Percentiles rank a stretch among this genome's conserved stretches.
phyloP scores from a whole-genome alignment of 2,113 vertebrate genomes.

The Acrocephalus arundinaceus region DNA sequence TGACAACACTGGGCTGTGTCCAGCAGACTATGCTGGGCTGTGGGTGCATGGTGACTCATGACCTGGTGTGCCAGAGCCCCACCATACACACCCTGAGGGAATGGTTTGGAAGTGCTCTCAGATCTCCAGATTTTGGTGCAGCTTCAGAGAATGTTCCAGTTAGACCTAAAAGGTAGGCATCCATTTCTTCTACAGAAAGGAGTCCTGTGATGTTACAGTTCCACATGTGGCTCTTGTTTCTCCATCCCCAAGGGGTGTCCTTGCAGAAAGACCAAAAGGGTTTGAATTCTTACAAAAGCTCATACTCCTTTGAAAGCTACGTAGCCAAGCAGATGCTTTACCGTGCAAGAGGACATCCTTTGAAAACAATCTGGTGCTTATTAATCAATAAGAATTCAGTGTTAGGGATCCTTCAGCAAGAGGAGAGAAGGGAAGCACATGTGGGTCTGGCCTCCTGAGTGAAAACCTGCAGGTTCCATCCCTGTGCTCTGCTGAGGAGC shows the following conservation, averaged over 20 bases:
- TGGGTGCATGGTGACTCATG: not conserved
- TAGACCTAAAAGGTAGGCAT: not conserved
- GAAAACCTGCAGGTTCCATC: slow-evolving; percentile 30
- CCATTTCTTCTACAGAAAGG: not conserved
- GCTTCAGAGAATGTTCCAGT: not conserved
- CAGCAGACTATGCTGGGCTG: not conserved
- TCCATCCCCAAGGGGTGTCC: not conserved
- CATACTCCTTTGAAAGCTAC: not conserved
- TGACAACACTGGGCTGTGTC: not conserved
- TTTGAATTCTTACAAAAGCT: not conserved
- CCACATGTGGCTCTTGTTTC: slow-evolving; percentile 19
- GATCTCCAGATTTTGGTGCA: not conserved
- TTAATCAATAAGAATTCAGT: slow-evolving; percentile 50
- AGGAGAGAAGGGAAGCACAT: slow-evolving; percentile 15
- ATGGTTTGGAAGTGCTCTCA: not conserved
- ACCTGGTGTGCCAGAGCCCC: not conserved
- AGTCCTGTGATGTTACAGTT: not conserved
- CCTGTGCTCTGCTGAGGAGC: not conserved
- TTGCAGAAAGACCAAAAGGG: slow-evolving; percentile 7
- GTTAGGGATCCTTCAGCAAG: not conserved
- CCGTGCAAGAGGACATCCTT: slow-evolving; percentile 43
- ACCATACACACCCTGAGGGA: not conserved
- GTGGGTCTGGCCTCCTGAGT: slow-evolving; percentile 23
- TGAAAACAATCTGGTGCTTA: slow-evolving; percentile 61
- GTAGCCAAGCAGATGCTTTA: slow-evolving; percentile 33